phyloP scores from a whole-genome alignment of 1,140 invertebrate species.

The Ephestia elutella region DNA sequence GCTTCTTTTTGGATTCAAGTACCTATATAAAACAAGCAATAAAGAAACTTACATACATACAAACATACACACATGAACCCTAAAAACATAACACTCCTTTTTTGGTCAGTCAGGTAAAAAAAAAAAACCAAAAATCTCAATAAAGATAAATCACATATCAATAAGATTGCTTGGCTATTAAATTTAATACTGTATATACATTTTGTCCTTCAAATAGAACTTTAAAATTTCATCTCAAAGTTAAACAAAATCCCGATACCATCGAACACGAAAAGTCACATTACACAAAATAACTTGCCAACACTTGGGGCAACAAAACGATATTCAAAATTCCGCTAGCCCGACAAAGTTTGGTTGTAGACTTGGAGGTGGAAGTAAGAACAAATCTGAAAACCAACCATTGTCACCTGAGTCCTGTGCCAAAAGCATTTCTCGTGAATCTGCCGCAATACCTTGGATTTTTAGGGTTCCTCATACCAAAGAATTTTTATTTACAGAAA shows the following conservation, averaged over 20 bases:
- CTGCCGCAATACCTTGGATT: neutral
- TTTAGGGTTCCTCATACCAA: neutral
- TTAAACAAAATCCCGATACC: neutral
- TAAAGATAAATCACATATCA: too few relatives aligned
- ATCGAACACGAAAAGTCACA: neutral
- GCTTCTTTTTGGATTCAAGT: too few relatives aligned
- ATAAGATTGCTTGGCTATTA: too few relatives aligned
- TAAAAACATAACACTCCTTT: too few relatives aligned
- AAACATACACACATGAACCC: too few relatives aligned
- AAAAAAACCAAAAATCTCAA: too few relatives aligned
- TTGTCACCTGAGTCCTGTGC: conserved; percentile 11
- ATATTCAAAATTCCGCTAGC: neutral
- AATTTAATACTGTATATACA: too few relatives aligned
- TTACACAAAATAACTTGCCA: neutral
- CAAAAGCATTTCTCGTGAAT: conserved; percentile 10
- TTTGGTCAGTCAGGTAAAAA: too few relatives aligned
- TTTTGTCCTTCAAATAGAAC: neutral
- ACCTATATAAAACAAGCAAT: too few relatives aligned
- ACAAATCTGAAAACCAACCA: neutral
- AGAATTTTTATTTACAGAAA: too few relatives aligned
- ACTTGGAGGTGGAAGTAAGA: neutral
- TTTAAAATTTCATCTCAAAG: neutral
- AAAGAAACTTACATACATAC: too few relatives aligned
- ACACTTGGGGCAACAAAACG: neutral
- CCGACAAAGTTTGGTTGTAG: neutral